Percentiles rank a stretch among this genome's conserved stretches.
Evolutionary conservation across 2,113 vertebrate genomes (phyloP).

Genomic region (Myotis lucifugus): DNA sequence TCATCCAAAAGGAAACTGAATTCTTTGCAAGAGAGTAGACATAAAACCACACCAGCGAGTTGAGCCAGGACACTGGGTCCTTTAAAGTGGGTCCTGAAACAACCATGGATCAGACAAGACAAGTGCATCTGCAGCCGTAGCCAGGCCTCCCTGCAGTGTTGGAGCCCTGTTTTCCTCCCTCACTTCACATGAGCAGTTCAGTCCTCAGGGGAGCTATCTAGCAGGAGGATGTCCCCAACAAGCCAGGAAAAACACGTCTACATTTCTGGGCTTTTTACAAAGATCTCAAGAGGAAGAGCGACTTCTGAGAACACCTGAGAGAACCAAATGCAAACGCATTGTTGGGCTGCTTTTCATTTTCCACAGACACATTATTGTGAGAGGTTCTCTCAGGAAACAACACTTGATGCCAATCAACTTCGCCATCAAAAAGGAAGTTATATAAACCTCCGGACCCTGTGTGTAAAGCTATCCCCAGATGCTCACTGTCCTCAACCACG

Average conservation of each 20-base stretch:
- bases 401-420: background rate
- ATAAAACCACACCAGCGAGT: background rate
- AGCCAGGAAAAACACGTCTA: background rate
- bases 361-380: background rate
- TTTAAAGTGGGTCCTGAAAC: background rate
- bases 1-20: background rate
- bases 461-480: background rate
- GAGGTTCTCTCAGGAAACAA: background rate
- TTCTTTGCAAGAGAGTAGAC: background rate
- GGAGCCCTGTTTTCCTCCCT: background rate
- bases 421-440: background rate
- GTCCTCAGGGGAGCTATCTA: background rate
- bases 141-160: background rate
- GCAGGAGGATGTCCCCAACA: background rate
- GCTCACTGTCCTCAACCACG: background rate
- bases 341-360: background rate
- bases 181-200: background rate
- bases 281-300: background rate
- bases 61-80: background rate
- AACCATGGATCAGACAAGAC: background rate
- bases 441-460: background rate
- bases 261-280: slow-evolving; percentile 1
- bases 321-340: background rate
- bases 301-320: slow-evolving; percentile 21
- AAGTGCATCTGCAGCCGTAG: background rate